Evolutionary conservation across 1,140 invertebrate species (phyloP).

Genomic region (Pseudobourletiella spinata): DNA sequence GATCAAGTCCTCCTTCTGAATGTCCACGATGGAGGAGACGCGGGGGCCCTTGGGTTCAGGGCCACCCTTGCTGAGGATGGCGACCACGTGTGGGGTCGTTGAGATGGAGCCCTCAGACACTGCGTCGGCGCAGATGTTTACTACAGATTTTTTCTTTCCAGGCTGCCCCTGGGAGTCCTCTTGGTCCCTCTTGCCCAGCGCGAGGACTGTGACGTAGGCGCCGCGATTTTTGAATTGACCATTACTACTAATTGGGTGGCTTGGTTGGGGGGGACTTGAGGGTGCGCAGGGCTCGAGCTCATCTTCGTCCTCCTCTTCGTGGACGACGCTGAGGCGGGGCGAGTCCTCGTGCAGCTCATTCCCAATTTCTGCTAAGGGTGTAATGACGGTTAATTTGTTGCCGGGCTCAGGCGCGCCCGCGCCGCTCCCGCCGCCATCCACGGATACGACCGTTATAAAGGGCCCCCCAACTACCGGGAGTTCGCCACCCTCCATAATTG

Average conservation of each 20-base stretch:
- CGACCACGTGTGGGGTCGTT: background rate
- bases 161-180: background rate
- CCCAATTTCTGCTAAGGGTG: no score
- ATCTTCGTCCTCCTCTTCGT: background rate
- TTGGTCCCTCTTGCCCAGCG: slow-evolving; percentile 21
- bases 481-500: no score
- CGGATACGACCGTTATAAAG: slow-evolving; percentile 35
- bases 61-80: slow-evolving; percentile 12
- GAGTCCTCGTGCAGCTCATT: slow-evolving; percentile 15
- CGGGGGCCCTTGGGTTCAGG: background rate
- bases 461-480: no score
- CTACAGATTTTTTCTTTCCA: slow-evolving; percentile 26
- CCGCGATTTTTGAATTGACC: background rate
- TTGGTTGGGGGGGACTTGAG: background rate
- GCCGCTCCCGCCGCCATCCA: slow-evolving; percentile 31
- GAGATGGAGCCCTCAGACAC: background rate
- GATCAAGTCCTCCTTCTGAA: background rate
- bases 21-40: slow-evolving; percentile 22
- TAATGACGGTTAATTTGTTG: slow-evolving; percentile 35
- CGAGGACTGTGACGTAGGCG: slow-evolving; percentile 32
- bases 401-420: no score
- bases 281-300: background rate
- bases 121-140: slow-evolving; percentile 23
- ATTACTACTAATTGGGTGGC: background rate
- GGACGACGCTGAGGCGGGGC: slow-evolving; percentile 3